These are phyloP conservation scores for Peromyscus nudipes DNA, from an alignment of 2,797 vertebrate species.

Conservation along the genomic window DNA sequence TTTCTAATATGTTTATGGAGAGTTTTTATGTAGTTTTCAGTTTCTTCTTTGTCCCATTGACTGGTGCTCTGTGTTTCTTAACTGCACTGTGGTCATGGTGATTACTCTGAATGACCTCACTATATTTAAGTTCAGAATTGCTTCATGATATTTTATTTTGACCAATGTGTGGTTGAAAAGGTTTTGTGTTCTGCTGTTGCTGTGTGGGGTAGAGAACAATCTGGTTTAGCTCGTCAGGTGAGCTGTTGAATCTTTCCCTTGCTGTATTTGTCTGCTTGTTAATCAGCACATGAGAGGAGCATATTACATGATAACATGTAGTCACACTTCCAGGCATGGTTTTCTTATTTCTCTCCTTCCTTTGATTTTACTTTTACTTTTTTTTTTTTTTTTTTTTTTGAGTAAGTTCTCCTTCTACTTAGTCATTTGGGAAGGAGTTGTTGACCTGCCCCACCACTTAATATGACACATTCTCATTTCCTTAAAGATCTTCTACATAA, in stretches of 20 bases:
- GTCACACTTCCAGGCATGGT: neutral
- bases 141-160: neutral
- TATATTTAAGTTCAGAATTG: neutral
- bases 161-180: neutral
- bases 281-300: too few relatives aligned
- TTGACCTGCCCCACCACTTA: neutral
- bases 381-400: neutral
- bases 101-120: neutral
- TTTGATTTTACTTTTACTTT: neutral
- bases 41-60: neutral
- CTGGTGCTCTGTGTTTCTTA: neutral
- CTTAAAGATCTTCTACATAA: neutral
- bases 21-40: neutral
- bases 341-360: neutral
- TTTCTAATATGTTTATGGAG: neutral
- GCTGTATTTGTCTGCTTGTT: neutral
- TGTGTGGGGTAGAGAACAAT: neutral
- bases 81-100: too few relatives aligned
- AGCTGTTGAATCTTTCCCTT: neutral
- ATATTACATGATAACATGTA: neutral
- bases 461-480: neutral
- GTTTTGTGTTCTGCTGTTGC: neutral
- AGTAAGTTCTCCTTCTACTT: neutral
- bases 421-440: neutral
- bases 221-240: neutral